phyloP scores from a whole-genome alignment of 2,888 invertebrate species.

The Phorcus lineatus region DNA sequence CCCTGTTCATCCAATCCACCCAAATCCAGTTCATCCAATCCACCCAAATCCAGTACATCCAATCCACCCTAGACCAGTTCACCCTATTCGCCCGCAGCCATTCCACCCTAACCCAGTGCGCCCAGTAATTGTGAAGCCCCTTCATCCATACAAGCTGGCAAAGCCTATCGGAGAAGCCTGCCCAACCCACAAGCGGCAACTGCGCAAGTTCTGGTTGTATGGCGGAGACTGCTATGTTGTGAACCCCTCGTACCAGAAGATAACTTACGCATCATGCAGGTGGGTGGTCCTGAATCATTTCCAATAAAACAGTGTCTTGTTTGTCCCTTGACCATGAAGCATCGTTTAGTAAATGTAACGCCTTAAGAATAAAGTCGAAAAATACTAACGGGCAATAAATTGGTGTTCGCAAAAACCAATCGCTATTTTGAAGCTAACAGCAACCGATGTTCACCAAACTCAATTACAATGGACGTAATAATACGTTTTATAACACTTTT shows the following conservation, averaged over 20 bases:
- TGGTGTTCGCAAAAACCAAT: too few relatives aligned
- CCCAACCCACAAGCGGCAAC: background rate
- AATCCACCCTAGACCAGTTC: background rate
- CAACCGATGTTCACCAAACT: too few relatives aligned
- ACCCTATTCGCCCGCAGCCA: background rate
- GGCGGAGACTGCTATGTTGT: conserved; percentile 4
- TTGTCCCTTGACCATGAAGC: too few relatives aligned
- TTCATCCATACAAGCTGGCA: background rate
- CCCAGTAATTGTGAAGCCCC: background rate
- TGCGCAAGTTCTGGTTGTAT: background rate
- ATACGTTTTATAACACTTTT: too few relatives aligned
- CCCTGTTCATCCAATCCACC: background rate
- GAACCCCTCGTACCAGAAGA: conserved; percentile 12
- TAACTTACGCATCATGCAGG: conserved; percentile 7
- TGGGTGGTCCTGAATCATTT: background rate
- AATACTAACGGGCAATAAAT: too few relatives aligned
- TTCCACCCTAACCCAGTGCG: background rate
- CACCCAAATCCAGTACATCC: background rate
- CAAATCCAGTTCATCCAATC: background rate
- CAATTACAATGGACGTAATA: too few relatives aligned
- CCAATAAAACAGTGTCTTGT: too few relatives aligned
- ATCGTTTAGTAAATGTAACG: too few relatives aligned
- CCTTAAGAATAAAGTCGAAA: too few relatives aligned
- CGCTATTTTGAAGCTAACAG: too few relatives aligned
- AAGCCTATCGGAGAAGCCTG: background rate